These are phyloP conservation scores for Plebejus melissa DNA, from an alignment of 2,888 invertebrate genomes.

Conservation along the genomic window DNA sequence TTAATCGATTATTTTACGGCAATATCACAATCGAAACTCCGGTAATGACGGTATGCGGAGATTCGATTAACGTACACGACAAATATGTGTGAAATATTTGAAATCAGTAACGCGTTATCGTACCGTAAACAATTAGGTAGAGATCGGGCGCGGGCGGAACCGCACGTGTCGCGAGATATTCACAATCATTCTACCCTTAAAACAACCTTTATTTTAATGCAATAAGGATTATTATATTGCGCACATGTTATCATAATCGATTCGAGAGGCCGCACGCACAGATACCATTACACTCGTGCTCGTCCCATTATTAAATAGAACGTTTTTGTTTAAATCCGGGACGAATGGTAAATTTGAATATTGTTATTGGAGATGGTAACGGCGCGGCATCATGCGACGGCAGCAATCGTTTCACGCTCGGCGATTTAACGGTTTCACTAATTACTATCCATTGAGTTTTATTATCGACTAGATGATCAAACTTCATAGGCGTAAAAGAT, in stretches of 20 bases:
- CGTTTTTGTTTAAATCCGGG: slow-evolving; percentile 77
- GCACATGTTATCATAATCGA: slow-evolving; percentile 47
- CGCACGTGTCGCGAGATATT: slow-evolving; percentile 58
- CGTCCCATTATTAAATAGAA: slow-evolving; percentile 72
- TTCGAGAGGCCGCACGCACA: slow-evolving; percentile 52
- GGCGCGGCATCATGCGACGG: slow-evolving; percentile 66
- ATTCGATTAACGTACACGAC: neutral
- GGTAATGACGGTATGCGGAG: too few relatives aligned
- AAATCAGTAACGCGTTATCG: slow-evolving; percentile 13
- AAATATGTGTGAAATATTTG: slow-evolving; percentile 15
- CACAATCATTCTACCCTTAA: neutral
- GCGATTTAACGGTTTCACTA: slow-evolving; percentile 9
- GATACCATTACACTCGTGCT: slow-evolving; percentile 55
- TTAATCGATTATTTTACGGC: slow-evolving; percentile 6
- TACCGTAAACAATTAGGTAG: slow-evolving; percentile 33
- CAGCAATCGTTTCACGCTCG: slow-evolving; percentile 67
- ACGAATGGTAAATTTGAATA: slow-evolving; percentile 74
- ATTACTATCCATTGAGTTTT: slow-evolving; percentile 18
- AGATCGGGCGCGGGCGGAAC: slow-evolving; percentile 58
- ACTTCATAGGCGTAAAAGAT: neutral
- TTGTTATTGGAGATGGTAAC: slow-evolving; percentile 69
- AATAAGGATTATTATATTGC: neutral
- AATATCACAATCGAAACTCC: neutral
- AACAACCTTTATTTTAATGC: neutral
- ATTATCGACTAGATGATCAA: neutral